Evolutionary conservation across 2,797 vertebrate genomes (phyloP).

Genomic region (Typhlichthys subterraneus): DNA sequence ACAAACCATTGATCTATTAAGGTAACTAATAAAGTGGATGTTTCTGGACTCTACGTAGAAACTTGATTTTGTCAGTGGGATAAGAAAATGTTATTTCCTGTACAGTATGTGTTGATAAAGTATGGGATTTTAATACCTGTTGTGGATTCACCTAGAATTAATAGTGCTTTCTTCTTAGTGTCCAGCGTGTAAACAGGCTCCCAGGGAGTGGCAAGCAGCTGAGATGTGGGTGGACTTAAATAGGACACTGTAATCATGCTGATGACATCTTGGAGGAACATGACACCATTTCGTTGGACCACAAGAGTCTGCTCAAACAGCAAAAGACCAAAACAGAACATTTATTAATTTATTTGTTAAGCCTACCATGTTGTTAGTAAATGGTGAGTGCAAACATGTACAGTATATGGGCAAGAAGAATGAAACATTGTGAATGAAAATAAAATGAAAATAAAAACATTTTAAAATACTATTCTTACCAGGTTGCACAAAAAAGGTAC

Average conservation of each 20-base stretch:
- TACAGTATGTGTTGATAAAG: background rate
- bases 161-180: slow-evolving; percentile 36
- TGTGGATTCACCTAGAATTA: slow-evolving; percentile 58
- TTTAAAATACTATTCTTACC: slow-evolving; percentile 41
- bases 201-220: slow-evolving; percentile 47
- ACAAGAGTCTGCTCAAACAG: slow-evolving; percentile 47
- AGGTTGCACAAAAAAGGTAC: slow-evolving; percentile 55
- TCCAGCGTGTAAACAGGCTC: slow-evolving; percentile 59
- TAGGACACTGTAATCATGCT: slow-evolving; percentile 47
- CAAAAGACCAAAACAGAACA: background rate
- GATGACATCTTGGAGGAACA: slow-evolving; percentile 57
- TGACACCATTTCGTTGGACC: slow-evolving; percentile 62
- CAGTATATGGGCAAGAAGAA: background rate
- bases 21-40: too few species aligned
- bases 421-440: too few species aligned
- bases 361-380: background rate
- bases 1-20: too few species aligned
- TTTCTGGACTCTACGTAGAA: too few species aligned
- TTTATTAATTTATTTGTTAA: background rate
- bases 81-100: background rate
- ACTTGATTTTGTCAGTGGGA: background rate
- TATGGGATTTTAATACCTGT: background rate
- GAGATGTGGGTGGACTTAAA: slow-evolving; percentile 46
- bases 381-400: background rate
- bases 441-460: background rate